phyloP scores from a whole-genome alignment of 53 echinoderm and acorn worm genomes.

The Mesocentrotus franciscanus region DNA sequence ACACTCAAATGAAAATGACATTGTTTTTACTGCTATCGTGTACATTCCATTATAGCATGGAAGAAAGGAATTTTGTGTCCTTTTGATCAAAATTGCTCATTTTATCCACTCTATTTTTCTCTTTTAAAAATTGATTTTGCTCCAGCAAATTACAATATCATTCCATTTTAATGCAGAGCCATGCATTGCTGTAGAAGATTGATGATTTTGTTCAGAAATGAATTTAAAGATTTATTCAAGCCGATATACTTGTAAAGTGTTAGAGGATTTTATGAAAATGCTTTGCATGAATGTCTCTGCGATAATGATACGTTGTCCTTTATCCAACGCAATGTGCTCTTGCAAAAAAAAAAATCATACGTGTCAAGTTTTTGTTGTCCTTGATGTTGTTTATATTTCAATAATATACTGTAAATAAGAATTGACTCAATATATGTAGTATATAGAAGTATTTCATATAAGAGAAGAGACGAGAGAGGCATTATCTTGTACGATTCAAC shows the following conservation, averaged over 20 bases:
- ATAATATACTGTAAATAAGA: conserved; percentile 56
- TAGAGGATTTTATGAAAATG: not conserved
- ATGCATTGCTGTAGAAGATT: not conserved
- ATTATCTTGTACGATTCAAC: not conserved
- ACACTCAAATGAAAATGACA: not conserved
- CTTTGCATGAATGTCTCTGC: not conserved
- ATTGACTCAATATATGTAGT: conserved; percentile 52
- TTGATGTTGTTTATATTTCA: conserved; percentile 53
- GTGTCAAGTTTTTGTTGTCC: conserved; percentile 25
- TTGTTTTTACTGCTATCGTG: not conserved
- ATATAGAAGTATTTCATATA: conserved; percentile 51
- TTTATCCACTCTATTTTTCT: not conserved
- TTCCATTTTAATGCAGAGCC: not conserved
- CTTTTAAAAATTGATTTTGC: not conserved
- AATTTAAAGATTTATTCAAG: not conserved
- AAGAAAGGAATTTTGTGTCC: not conserved
- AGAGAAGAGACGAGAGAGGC: not conserved
- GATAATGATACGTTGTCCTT: not conserved
- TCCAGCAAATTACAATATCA: not conserved
- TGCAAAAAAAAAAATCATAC: conserved; percentile 20
- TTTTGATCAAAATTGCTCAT: not conserved
- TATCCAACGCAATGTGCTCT: conserved; percentile 20
- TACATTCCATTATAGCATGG: conserved; percentile 10
- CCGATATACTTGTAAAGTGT: not conserved
- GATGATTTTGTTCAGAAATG: not conserved